These are phyloP conservation scores for Sorex maritimensis DNA, from an alignment of 2,797 vertebrate genomes.

Conservation along the genomic window DNA sequence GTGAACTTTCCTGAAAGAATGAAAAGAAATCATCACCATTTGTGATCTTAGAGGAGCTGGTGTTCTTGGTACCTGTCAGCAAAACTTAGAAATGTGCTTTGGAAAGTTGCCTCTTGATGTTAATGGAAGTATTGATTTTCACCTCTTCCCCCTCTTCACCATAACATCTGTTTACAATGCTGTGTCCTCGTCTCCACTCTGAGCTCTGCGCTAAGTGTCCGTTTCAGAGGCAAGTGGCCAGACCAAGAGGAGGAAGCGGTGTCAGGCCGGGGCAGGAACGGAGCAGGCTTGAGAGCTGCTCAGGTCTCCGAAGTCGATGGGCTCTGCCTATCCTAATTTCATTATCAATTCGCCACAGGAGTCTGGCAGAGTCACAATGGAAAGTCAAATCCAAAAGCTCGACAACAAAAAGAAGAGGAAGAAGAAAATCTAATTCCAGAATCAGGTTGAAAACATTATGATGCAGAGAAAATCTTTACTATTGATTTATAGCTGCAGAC, in stretches of 20 bases:
- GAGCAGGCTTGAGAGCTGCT: constrained; percentile 69
- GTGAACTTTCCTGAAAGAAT: constrained; percentile 37
- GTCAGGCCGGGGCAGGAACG: constrained; percentile 65
- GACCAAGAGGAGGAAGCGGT: constrained; percentile 62
- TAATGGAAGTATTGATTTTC: constrained; percentile 76
- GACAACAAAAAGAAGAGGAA: constrained; percentile 52
- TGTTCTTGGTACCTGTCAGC: constrained; percentile 64
- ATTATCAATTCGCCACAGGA: constrained; percentile 77
- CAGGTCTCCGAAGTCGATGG: constrained; percentile 73
- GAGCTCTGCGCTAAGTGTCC: constrained; percentile 16
- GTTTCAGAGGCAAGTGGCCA: constrained; percentile 67
- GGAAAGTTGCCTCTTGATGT: constrained; percentile 72
- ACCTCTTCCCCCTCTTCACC: constrained; percentile 49
- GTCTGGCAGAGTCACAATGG: constrained; percentile 71
- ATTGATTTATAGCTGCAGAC: constrained; percentile 64
- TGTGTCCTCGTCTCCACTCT: constrained; percentile 30
- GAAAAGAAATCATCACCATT: neutral
- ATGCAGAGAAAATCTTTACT: constrained; percentile 80
- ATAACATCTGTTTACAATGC: constrained; percentile 58
- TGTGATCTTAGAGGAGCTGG: constrained; percentile 57
- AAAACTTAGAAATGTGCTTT: constrained; percentile 60
- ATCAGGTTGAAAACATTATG: constrained; percentile 72
- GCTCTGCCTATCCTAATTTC: constrained; percentile 81
- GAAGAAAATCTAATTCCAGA: constrained; percentile 62
- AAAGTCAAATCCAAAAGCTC: constrained; percentile 79